These are phyloP conservation scores for Prionchulus punctatus DNA, from an alignment of 2,888 invertebrate genomes.

Conservation along the genomic window DNA sequence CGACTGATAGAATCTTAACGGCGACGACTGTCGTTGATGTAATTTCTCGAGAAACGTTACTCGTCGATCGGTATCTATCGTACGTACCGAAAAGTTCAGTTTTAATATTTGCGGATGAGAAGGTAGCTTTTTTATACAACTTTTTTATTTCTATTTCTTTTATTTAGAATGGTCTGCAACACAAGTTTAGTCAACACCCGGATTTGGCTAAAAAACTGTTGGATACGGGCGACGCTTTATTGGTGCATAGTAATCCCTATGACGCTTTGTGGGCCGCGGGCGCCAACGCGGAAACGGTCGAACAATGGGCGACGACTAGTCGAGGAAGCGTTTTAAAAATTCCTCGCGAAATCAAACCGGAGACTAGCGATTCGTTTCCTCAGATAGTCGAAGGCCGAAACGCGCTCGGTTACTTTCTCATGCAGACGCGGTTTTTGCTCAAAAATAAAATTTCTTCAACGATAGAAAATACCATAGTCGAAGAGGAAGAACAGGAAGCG, in stretches of 20 bases:
- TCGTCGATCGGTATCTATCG: too few relatives aligned
- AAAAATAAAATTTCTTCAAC: too few relatives aligned
- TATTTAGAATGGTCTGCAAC: constrained; percentile 15
- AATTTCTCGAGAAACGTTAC: too few relatives aligned
- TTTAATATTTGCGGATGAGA: too few relatives aligned
- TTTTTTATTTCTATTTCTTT: neutral
- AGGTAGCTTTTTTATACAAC: neutral
- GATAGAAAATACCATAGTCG: too few relatives aligned
- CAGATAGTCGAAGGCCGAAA: neutral
- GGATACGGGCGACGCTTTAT: constrained; percentile 16
- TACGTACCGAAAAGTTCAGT: too few relatives aligned
- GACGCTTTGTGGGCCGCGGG: constrained; percentile 7
- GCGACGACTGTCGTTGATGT: too few relatives aligned
- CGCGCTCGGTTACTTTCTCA: neutral
- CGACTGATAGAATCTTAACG: too few relatives aligned
- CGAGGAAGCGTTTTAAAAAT: neutral
- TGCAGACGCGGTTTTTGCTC: neutral
- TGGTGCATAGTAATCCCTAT: constrained; percentile 16
- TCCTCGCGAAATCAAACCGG: neutral
- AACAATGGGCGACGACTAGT: neutral
- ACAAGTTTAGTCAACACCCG: constrained; percentile 18
- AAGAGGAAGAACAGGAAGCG: too few relatives aligned
- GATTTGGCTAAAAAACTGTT: constrained; percentile 17
- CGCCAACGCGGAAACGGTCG: constrained; percentile 1
- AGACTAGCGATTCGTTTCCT: neutral